phyloP scores from a whole-genome alignment of 1,140 invertebrate genomes.

The Drosophila subpulchrella region DNA sequence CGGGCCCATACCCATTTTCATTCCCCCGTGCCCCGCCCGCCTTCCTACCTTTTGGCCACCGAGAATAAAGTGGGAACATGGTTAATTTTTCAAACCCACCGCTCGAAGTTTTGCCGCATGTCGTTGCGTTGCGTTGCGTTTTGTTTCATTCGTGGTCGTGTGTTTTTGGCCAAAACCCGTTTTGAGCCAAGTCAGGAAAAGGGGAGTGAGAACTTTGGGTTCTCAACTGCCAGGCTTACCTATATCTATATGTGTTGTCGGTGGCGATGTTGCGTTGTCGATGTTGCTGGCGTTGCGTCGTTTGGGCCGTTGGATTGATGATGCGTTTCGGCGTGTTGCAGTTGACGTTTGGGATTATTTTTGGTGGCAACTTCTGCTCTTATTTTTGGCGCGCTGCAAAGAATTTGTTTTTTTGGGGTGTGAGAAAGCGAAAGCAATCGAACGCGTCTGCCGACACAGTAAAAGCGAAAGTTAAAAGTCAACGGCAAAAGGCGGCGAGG shows the following conservation, averaged over 20 bases:
- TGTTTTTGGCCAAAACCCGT: conserved; percentile 73
- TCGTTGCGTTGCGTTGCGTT: conserved; percentile 24
- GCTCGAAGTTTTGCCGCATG: conserved; percentile 45
- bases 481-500: conserved; percentile 17
- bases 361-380: conserved; percentile 36
- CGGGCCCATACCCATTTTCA: background rate
- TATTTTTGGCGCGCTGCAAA: conserved; percentile 54
- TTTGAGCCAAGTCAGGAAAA: conserved; percentile 51
- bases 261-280: background rate
- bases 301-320: background rate
- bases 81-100: conserved; percentile 33
- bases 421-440: conserved; percentile 56
- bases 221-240: conserved; percentile 28
- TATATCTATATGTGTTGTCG: conserved; percentile 24
- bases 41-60: conserved; percentile 27
- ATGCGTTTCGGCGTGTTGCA: background rate
- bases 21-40: background rate
- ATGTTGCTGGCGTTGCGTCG: conserved; percentile 2
- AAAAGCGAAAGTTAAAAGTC: conserved; percentile 63
- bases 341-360: conserved; percentile 12
- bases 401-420: conserved; percentile 23
- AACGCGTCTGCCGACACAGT: conserved; percentile 44
- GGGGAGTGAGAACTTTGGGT: conserved; percentile 17
- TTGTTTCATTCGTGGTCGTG: conserved; percentile 15
- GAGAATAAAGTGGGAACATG: conserved; percentile 55